Base-by-base conservation (phyloP, 1,140 invertebrate genomes). In the Drosophila ercepeae region DNA sequence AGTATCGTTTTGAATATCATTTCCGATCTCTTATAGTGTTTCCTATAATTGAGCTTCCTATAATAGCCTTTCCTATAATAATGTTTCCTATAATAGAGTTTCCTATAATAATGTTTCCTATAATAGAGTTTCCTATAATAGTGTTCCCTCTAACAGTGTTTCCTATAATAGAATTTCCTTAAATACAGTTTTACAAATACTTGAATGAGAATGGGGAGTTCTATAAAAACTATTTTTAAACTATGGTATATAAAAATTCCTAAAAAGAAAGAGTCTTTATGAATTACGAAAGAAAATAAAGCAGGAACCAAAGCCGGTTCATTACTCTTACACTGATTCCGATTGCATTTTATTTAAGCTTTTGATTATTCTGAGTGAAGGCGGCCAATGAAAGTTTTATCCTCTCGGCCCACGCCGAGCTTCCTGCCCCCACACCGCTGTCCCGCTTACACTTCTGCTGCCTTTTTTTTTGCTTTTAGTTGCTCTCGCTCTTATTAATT, bases 361-460 rank as follows among this genome's bases (percentile, higher is more conserved):
- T 29, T 84, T 86, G 72, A 86, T 81, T 86, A 84, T 86, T 78
- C 75, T 84, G 76, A 84, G 76, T 79, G 73, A 86, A 74, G 75
- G 75, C 78, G 75, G 75, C 75, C 77, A 72, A 84, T 78, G 71
- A 84, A 84, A 84, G 75, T 84, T 78, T 64, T 58, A 75, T 72
- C 57, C 67, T 57, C 55, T 58, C 44, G 42, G 36, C 63, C 60
- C 46, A 67, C 60, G 27, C 63, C n/a, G n/a, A 23, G 49, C n/a
- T 29, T 25, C 16, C n/a, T 23, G 48, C 60, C 11, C 53, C 18
- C 34, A 36, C 5, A n/a, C 14, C 9, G 13, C 14, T 11, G 13
- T 48, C n/a, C 41, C 46, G 45, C 27, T 18, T 27, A 34, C 14
- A 53, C 42, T 36, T 5, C 48, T 27, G 21, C 54, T 55, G 46